Evolutionary conservation across 2,113 vertebrate genomes (phyloP).

Genomic region (Pygoscelis adeliae): DNA sequence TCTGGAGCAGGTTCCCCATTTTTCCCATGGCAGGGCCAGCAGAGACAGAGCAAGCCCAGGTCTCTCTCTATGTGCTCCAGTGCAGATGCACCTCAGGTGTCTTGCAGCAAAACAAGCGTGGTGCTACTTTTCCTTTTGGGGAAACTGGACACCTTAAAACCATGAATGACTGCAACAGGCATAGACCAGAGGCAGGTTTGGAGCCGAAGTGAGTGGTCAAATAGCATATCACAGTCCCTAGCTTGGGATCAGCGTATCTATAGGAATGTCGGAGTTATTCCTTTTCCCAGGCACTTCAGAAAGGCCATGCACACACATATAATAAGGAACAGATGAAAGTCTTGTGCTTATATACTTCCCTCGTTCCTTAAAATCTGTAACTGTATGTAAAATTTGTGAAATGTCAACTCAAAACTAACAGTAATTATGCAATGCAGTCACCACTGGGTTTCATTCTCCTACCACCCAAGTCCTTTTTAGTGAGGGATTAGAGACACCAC

Average conservation of each 20-base stretch:
- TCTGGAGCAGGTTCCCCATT: not conserved
- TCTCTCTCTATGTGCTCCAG: not conserved
- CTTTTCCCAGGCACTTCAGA: not conserved
- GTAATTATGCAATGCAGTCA: not conserved
- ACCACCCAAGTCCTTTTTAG: not conserved
- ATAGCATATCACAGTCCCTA: not conserved
- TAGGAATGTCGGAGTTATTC: not conserved
- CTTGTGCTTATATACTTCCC: not conserved
- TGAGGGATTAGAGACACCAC: not conserved
- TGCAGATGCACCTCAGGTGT: accelerated
- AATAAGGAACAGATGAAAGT: not conserved
- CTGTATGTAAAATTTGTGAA: not conserved
- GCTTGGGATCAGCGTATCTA: not conserved
- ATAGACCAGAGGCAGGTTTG: not conserved
- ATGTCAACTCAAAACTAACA: not conserved
- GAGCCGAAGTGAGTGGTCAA: not conserved
- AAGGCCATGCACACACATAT: not conserved
- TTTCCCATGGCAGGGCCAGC: not conserved
- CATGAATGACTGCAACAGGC: not conserved
- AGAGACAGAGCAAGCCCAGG: not conserved
- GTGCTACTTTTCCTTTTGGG: not conserved
- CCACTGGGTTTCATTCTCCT: not conserved
- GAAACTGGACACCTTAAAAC: not conserved
- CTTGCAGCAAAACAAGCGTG: not conserved
- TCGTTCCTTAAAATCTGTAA: not conserved